Evolutionary conservation across 1,140 invertebrate species (phyloP).

Genomic region (Macrobrachium rosenbergii): DNA sequence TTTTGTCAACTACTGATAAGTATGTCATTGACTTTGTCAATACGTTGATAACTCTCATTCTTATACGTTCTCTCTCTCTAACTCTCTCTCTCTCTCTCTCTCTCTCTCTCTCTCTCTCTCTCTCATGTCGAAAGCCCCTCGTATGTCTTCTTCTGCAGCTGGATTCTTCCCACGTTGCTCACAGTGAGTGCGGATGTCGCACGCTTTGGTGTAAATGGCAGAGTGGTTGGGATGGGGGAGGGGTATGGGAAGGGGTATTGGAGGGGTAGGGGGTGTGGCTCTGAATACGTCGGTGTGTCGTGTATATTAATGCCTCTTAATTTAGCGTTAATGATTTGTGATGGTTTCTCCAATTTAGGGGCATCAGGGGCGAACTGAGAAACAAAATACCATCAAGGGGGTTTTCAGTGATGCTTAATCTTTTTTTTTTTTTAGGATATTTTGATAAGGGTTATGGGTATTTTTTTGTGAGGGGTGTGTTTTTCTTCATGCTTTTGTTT

Average conservation of each 20-base stretch:
- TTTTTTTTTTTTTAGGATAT: too few relatives aligned
- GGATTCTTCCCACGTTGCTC: slow-evolving; percentile 17
- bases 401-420: too few relatives aligned
- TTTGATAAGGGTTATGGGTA: too few relatives aligned
- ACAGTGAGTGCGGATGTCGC: not conserved
- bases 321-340: slow-evolving; percentile 34
- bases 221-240: not conserved
- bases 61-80: too few relatives aligned
- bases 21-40: too few relatives aligned
- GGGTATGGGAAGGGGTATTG: not conserved
- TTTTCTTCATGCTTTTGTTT: too few relatives aligned
- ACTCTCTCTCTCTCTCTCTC: too few relatives aligned
- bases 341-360: slow-evolving; percentile 29
- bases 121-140: slow-evolving; percentile 38
- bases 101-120: not conserved
- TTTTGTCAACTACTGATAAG: too few relatives aligned
- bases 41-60: too few relatives aligned
- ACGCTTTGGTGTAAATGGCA: not conserved
- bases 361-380: slow-evolving; percentile 25
- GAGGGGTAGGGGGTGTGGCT: not conserved
- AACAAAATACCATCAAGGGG: not conserved
- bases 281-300: slow-evolving; percentile 11
- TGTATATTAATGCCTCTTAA: slow-evolving; percentile 33
- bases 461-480: too few relatives aligned
- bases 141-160: slow-evolving; percentile 35